Evolutionary conservation across 2,797 vertebrate species (phyloP).

Genomic region (Ara ararauna): DNA sequence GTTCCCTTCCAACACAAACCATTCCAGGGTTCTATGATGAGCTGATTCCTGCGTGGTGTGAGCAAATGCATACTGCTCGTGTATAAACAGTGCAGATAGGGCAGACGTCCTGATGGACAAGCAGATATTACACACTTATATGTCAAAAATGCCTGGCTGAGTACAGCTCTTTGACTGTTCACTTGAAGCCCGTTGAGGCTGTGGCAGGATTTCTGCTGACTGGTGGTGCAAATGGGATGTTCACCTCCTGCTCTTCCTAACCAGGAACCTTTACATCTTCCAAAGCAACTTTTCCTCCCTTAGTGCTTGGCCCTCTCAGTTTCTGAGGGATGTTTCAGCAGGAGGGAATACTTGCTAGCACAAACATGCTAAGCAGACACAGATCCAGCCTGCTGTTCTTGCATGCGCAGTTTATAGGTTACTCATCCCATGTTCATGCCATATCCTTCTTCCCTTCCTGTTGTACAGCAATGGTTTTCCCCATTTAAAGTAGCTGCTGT

Average conservation of each 20-base stretch:
- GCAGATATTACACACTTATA: not conserved
- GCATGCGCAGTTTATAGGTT: not conserved
- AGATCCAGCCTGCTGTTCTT: not conserved
- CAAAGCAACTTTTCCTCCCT: not conserved
- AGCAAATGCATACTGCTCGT: not conserved
- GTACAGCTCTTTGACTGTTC: not conserved
- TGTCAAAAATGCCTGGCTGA: not conserved
- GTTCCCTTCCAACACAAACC: not conserved
- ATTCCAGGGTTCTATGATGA: not conserved
- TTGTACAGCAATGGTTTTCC: not conserved
- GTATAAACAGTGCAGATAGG: not conserved
- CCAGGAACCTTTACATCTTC: not conserved
- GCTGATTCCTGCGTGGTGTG: not conserved
- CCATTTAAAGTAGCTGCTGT: not conserved
- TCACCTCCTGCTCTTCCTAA: not conserved
- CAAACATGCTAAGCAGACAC: not conserved
- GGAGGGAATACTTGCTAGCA: not conserved
- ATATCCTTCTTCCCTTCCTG: not conserved
- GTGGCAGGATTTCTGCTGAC: not conserved
- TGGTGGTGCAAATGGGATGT: not conserved
- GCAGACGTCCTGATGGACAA: not conserved
- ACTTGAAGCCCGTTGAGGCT: not conserved
- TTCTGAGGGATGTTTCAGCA: not conserved
- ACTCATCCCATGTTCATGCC: not conserved
- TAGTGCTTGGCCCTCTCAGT: not conserved